Evolutionary conservation across 2,797 vertebrate genomes (phyloP).

Genomic region (Echiichthys vipera): DNA sequence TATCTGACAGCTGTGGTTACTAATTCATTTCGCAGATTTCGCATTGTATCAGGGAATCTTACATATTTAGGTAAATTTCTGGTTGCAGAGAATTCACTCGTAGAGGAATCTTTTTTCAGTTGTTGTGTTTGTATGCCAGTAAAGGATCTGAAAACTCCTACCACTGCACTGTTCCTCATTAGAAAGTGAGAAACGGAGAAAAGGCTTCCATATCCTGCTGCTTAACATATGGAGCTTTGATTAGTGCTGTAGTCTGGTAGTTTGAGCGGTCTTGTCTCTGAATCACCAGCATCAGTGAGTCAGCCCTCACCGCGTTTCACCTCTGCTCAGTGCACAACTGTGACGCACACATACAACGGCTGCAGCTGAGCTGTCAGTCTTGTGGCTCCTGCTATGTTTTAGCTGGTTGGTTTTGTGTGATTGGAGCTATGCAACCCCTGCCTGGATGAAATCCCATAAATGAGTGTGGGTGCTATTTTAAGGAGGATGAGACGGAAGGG

Average conservation of each 20-base stretch:
- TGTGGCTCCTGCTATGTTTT: conserved; percentile 43
- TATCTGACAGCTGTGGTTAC: not conserved
- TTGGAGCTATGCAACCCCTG: conserved; percentile 59
- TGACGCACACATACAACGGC: not conserved
- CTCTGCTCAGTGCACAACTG: not conserved
- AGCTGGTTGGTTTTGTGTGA: conserved; percentile 68
- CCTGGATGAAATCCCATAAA: conserved; percentile 56
- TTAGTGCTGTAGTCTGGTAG: not conserved
- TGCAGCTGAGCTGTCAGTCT: conserved; percentile 44
- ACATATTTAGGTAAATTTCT: not conserved
- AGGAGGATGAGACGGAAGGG: conserved; percentile 39
- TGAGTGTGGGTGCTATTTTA: conserved; percentile 66
- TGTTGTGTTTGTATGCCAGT: not conserved
- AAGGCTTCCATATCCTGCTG: not conserved
- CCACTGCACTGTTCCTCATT: not conserved
- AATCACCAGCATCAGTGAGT: conserved; percentile 11
- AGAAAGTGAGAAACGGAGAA: not conserved
- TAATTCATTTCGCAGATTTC: no score
- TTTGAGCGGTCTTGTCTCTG: conserved; percentile 11
- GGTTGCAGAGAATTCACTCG: not conserved
- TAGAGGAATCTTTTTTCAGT: not conserved
- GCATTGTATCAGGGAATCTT: not conserved
- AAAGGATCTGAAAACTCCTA: not conserved
- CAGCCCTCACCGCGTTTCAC: conserved; percentile 16
- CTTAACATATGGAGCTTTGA: not conserved